Conservation (phyloP, 2,888 invertebrate genomes). For the Tromatobia lineatoria region DNA sequence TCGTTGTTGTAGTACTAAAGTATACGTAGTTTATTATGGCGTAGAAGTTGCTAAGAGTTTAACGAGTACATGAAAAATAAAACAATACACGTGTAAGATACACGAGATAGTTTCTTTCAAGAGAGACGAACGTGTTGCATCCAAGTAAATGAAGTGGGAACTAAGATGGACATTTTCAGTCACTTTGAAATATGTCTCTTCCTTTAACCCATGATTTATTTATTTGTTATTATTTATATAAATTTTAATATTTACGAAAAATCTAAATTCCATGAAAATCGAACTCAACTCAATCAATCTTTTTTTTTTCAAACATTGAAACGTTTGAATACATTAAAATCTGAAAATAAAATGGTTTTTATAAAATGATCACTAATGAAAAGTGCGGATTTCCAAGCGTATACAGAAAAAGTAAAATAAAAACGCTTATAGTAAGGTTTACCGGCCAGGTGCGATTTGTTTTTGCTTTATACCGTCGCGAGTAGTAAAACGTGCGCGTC, state of each 20-base stretch:
- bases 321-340: no score
- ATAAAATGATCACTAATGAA: not conserved
- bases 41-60: conserved; percentile 34
- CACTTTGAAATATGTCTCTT: not conserved
- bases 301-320: no score
- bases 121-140: not conserved
- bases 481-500: not conserved
- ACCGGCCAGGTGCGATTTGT: not conserved
- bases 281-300: no score
- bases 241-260: no score
- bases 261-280: no score
- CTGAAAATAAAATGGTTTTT: no score
- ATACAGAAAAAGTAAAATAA: not conserved
- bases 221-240: not conserved
- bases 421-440: not conserved
- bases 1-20: conserved; percentile 63
- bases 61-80: not conserved
- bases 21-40: conserved; percentile 56
- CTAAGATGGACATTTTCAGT: not conserved
- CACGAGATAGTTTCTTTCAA: conserved; percentile 5
- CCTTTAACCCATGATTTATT: not conserved
- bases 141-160: not conserved
- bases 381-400: not conserved
- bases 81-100: not conserved
- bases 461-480: not conserved